Conservation (phyloP, 37 sponge, comb jelly and placozoan species). For the Sycon ciliatum region DNA sequence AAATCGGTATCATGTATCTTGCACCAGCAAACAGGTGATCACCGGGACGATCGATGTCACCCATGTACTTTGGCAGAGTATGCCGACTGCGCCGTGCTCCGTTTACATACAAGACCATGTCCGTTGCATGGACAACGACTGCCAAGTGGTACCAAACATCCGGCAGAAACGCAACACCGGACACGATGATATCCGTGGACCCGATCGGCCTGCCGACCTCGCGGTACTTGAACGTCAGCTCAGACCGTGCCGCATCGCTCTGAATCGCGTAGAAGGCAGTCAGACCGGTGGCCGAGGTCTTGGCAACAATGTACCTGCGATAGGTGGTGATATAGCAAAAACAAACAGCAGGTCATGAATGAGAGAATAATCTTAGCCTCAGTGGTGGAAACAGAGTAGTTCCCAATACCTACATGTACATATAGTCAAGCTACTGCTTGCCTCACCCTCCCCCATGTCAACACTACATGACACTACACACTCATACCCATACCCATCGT, state of each 20-base stretch:
- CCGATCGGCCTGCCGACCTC: slow-evolving; percentile 43
- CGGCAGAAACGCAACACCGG: slow-evolving; percentile 29
- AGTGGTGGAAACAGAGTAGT: no score
- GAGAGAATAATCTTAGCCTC: no score
- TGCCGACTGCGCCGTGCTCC: slow-evolving; percentile 14
- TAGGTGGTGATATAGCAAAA: no score
- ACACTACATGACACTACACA: no score
- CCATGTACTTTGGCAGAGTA: slow-evolving; percentile 13
- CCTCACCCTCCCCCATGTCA: no score
- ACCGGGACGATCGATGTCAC: slow-evolving; percentile 36
- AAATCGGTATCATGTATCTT: no score
- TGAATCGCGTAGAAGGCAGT: slow-evolving; percentile 37
- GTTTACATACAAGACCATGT: slow-evolving; percentile 41
- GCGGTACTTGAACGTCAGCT: slow-evolving; percentile 46
- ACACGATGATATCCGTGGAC: slow-evolving; percentile 24
- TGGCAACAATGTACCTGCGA: slow-evolving; percentile 63
- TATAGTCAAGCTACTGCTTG: no score
- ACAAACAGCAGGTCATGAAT: no score
- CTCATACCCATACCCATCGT: no score
- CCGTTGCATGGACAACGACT: slow-evolving; percentile 30
- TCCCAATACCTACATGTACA: no score
- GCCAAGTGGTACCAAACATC: slow-evolving; percentile 43
- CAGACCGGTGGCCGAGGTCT: slow-evolving; percentile 37
- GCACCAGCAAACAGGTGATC: slow-evolving; percentile 38
- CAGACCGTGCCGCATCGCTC: slow-evolving; percentile 16